Conservation (phyloP, 2,797 vertebrate genomes). For the Macropus fuliginosus region DNA sequence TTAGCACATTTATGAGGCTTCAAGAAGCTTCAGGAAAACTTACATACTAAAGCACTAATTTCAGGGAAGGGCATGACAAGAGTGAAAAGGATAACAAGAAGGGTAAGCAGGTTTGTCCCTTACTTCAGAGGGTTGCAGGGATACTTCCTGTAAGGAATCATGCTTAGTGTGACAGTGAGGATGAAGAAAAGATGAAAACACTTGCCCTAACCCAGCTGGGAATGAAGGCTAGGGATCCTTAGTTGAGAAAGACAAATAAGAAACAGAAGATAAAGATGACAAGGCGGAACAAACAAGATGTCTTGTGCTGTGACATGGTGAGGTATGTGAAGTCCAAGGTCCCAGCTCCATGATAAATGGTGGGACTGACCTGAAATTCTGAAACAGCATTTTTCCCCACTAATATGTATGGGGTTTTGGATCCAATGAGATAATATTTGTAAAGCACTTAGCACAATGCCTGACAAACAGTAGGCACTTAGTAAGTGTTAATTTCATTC, state of each 20-base stretch:
- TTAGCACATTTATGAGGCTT: not conserved
- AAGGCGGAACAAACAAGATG: not conserved
- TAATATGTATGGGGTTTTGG: not conserved
- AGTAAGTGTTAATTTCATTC: not conserved
- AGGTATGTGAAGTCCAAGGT: not conserved
- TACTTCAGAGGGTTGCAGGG: not conserved
- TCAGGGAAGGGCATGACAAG: not conserved
- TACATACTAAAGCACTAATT: not conserved
- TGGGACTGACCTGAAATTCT: not conserved
- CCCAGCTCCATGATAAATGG: not conserved
- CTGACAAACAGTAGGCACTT: not conserved
- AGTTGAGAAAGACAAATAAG: not conserved
- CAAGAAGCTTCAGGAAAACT: not conserved
- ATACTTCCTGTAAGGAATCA: not conserved
- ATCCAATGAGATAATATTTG: not conserved
- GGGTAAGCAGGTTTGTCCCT: not conserved
- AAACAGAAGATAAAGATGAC: not conserved
- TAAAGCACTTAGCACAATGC: not conserved
- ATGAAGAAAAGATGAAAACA: not conserved
- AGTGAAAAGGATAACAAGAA: not conserved
- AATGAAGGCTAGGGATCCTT: not conserved
- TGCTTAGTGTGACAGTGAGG: not conserved
- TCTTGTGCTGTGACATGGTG: not conserved
- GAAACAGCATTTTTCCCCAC: not conserved
- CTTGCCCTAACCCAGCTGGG: not conserved